Base-by-base conservation (phyloP, 92 coral and sea anemone genomes). In the Zoanthus sansibaricus region DNA sequence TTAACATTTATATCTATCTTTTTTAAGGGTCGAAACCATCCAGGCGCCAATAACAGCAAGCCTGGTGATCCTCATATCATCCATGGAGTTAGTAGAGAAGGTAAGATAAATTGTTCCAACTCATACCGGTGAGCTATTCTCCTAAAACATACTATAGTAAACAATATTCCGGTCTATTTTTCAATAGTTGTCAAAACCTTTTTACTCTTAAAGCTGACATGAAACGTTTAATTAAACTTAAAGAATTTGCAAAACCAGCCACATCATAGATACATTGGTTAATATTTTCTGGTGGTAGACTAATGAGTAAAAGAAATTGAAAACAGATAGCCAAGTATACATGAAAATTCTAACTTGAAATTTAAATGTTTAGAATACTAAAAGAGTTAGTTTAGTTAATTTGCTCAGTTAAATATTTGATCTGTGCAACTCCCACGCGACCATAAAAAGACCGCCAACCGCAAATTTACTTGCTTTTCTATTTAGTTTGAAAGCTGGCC, bases 401-500 rank as follows among this genome's bases (percentile, higher is more conserved):
- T 66, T 66, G 45, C 59, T 62, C 12, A 80, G 85, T 66, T 49
- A 80, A 80, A 58, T 80, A 21, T 51, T 59, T 52, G 75, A 56
- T 62, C 70, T 30, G 31, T 78, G 21, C n/a, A 10, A 56, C 75
- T 20, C 85, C 85, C 85, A 80, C 85, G 75, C 85, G 21, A 66
- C 42, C 4, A 51, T 6, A 54, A 10, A 64, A 67, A 80, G 20
- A 75, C 85, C 85, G 85, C 85, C 75, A 80, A 80, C 85, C 85
- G 61, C 74, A 80, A 80, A 80, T 42, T 61, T 56, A 64, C 75
- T 45, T 64, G 37, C 66, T 78, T 78, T 33, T 71, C 83, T 11
- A 33, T 61, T 67, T 66, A 64, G 51, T 66, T 80, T 80, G 47
- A 44, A 51, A 42, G 85, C 66, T 80, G 61, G 75, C 45, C 85